Evolutionary conservation across 1,140 invertebrate genomes (phyloP), one percentile per base, ranked within the genome.

Genomic region (Drosophila asahinai): DNA sequence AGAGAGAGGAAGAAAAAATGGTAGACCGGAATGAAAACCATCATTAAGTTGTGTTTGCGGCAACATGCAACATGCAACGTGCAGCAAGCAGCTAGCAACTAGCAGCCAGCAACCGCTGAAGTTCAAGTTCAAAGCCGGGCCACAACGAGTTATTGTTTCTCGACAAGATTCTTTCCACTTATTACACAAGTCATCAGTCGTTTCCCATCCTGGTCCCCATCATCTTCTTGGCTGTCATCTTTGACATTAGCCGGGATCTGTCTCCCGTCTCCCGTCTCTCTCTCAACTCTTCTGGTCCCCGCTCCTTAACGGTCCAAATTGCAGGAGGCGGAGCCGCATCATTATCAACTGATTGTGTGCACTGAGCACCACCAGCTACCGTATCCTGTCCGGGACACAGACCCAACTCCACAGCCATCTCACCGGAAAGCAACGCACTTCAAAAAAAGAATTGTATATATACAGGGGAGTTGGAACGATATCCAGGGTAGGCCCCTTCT

Each of bases 161-260:
- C 80, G 86, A 89, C 86, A 89, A 89, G 86, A 89, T 86, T 89
- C 86, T 91, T 86, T 89, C 84, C 86, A 86, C 86, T 89, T 90
- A 89, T 89, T 90, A 89, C 86, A 89, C 86, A 89, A 89, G 86
- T 86, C 86, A 89, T 89, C 86, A 89, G 77, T 71, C 63, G 71
- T 57, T 78, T 70, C 64, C 43, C 68, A 83, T 68, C 59, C 51
- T 48, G 57, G 61, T 57, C 43, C 38, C 59, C 72, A 65, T 77
- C 80, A 52, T 73, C 63, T 57, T 74, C 72, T 52, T 74, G 70
- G 81, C 82, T 91, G 86, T 89, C 86, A 90, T 89, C 84, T 89
- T 80, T 90, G 86, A 89, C 86, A 89, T 89, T 89, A 65, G 81
- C 84, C 67, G 49, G 57, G 77, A 63, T 86, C 82, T 60, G 25